Evolutionary conservation across 2,113 vertebrate species (phyloP).

Genomic region (Ciconia stormi): DNA sequence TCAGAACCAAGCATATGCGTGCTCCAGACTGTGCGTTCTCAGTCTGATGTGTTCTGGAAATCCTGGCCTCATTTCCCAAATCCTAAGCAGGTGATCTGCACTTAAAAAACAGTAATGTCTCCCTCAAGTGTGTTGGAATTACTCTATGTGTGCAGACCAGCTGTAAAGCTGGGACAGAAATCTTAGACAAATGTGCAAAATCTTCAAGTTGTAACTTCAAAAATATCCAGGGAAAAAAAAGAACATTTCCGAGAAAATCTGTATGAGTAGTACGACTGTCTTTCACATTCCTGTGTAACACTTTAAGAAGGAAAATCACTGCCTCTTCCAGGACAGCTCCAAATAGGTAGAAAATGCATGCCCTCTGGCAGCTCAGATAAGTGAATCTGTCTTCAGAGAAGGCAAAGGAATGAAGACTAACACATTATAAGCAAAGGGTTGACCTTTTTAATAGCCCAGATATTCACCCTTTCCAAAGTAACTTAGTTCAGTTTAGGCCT

Average conservation of each 20-base stretch:
- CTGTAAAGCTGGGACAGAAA: neutral
- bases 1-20: neutral
- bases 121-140: neutral
- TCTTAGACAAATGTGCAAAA: neutral
- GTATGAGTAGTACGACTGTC: neutral
- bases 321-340: neutral
- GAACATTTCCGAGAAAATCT: neutral
- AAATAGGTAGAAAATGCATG: neutral
- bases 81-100: slow-evolving; percentile 1
- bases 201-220: neutral
- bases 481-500: neutral
- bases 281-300: neutral
- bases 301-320: neutral
- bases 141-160: neutral
- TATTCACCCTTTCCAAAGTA: neutral
- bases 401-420: neutral
- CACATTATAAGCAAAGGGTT: neutral
- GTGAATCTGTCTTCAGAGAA: neutral
- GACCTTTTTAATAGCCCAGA: neutral
- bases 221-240: neutral
- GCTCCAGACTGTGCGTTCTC: neutral
- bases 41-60: slow-evolving; percentile 12
- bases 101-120: neutral
- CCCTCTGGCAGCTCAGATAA: neutral
- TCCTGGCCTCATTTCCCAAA: slow-evolving; percentile 17